Conservation (phyloP, 2,888 invertebrate genomes). For the Sussaba pulchella region DNA sequence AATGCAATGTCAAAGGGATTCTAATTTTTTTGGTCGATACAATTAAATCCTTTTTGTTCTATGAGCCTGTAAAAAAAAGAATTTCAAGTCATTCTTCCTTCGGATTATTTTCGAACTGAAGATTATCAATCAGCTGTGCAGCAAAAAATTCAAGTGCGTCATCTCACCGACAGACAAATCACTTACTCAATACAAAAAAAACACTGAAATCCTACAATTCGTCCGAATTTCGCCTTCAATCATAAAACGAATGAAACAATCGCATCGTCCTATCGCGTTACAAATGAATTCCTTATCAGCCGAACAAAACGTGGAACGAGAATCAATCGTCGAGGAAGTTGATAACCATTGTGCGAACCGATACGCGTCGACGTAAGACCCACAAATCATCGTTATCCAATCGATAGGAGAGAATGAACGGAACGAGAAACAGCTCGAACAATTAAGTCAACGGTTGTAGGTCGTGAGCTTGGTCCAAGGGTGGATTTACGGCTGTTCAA, state of each 20-base stretch:
- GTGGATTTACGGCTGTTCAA: slow-evolving; percentile 82
- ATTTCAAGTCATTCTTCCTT: no score
- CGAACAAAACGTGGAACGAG: slow-evolving; percentile 7
- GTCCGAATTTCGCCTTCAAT: no score
- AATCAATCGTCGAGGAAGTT: slow-evolving; percentile 54
- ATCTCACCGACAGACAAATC: no score
- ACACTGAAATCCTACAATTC: no score
- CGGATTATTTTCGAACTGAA: no score
- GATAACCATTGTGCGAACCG: slow-evolving; percentile 21
- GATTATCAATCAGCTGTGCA: no score
- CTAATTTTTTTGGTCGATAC: no score
- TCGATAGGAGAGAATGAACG: slow-evolving; percentile 72
- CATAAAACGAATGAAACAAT: slow-evolving; percentile 14
- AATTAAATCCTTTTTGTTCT: no score
- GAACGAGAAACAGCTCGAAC: slow-evolving; percentile 62
- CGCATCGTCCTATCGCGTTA: not conserved
- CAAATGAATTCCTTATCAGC: slow-evolving; percentile 49
- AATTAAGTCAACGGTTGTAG: slow-evolving; percentile 79
- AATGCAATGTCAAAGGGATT: no score
- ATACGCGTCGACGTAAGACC: slow-evolving; percentile 41
- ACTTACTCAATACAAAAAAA: no score
- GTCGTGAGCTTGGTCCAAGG: slow-evolving; percentile 69
- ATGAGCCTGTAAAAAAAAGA: no score
- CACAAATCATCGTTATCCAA: slow-evolving; percentile 80
- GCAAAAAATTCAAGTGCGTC: no score